phyloP scores from a whole-genome alignment of 1,140 invertebrate genomes.

The Drosophila murphyi region DNA sequence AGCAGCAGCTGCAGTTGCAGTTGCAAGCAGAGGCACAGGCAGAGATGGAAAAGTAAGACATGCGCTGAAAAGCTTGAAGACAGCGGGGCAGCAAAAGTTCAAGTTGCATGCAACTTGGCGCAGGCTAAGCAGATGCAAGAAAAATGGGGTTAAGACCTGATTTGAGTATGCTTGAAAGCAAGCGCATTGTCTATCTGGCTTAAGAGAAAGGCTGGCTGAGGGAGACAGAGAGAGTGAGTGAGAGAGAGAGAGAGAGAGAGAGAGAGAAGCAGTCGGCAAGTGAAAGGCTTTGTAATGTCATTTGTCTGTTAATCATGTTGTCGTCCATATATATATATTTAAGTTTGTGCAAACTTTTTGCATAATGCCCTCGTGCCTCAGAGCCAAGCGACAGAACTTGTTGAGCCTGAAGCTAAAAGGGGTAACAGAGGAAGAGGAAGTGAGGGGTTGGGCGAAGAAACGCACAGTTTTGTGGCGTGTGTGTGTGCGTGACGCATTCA shows the following conservation, averaged over 20 bases:
- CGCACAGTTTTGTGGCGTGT: background rate
- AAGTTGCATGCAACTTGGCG: constrained; percentile 56
- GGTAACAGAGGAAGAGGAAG: constrained; percentile 5
- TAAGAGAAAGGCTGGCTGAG: constrained; percentile 46
- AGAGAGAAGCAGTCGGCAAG: constrained; percentile 52
- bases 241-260: background rate
- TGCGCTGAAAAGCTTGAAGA: constrained; percentile 22
- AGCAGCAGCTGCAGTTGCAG: background rate
- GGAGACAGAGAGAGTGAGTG: background rate
- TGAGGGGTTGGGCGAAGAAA: no score
- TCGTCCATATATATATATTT: constrained; percentile 49
- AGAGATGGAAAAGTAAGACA: background rate
- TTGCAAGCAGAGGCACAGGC: background rate
- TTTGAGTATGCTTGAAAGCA: constrained; percentile 68
- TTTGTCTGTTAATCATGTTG: constrained; percentile 82
- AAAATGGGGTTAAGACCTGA: constrained; percentile 76
- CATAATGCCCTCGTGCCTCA: constrained; percentile 76
- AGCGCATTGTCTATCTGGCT: constrained; percentile 61
- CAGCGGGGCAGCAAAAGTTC: constrained; percentile 61
- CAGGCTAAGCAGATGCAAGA: constrained; percentile 53
- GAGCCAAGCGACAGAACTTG: constrained; percentile 72
- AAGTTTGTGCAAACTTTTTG: constrained; percentile 71
- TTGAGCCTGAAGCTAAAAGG: constrained; percentile 47
- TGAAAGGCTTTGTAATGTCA: constrained; percentile 81
- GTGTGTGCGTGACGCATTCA: constrained; percentile 75